Evolutionary conservation across 1,140 invertebrate genomes (phyloP), one percentile per base, ranked within the genome.

Genomic region (Drosophila sulfurigaster): DNA sequence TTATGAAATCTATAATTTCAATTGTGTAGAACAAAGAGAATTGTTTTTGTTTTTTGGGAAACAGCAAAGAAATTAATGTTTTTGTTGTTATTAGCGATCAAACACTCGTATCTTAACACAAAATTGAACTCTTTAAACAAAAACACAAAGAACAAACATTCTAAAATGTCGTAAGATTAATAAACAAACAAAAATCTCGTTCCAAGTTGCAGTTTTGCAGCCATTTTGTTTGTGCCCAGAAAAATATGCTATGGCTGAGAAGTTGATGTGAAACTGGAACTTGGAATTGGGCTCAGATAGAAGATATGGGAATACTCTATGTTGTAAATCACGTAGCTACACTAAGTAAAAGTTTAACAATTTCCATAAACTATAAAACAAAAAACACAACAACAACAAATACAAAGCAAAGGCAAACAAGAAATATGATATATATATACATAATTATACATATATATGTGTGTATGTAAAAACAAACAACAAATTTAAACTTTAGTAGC

Each of bases 401-500:
- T 73, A 73, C 81, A 83, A 83, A 78, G 64, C 52, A 79, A 75
- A 78, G 35, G 56, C 35, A 63, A 70, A 57, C 63, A 28, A 57
- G 52, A 15, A 64, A 71, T 56, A 74, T 56, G 5, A 70, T 62
- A 62, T 62, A 60, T 59, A 70, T 28, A 65, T 57, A 32, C 25
- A 70, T 52, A 69, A 51, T 20, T 69, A 68, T 68, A 68, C 45
- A 43, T 69, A 28, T 43, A 35, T 62, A 64, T 74, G 67, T 68
- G 48, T 74, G 67, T 68, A 56, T 75, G 38, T 67, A 45, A 69
- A 75, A 46, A 52, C 15, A 48, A 65, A 25, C 7, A 75, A 77
- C 71, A 78, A 88, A 83, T 89, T 89, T 89, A 89, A 89, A 89
- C 82, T 89, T 89, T 89, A 89, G 85, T 89, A 89, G 85, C 85